Conservation (phyloP, 2,888 invertebrate genomes). For the Pimpla rufipes region DNA sequence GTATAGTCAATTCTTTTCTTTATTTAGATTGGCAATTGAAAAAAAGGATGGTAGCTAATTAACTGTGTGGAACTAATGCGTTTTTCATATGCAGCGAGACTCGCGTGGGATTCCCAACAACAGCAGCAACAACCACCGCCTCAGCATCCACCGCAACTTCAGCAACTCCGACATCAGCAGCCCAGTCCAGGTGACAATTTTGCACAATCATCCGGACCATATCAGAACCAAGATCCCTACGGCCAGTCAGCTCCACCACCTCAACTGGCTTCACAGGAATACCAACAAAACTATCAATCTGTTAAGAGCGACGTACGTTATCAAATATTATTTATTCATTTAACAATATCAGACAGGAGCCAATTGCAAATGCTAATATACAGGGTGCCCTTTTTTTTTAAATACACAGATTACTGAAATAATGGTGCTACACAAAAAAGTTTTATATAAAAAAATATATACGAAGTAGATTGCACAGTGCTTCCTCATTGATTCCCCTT, state of each 20-base stretch:
- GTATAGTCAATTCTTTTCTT: not conserved
- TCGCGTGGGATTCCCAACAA: conserved; percentile 80
- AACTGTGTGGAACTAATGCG: too few species aligned
- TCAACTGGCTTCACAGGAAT: conserved; percentile 72
- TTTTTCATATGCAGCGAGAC: conserved; percentile 73
- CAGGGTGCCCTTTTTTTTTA: too few species aligned
- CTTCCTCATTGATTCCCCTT: too few species aligned
- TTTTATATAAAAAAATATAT: too few species aligned
- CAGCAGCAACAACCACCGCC: conserved; percentile 72
- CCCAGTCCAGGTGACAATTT: conserved; percentile 71
- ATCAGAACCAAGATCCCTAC: conserved; percentile 77
- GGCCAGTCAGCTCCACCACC: conserved; percentile 74
- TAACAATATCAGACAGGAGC: too few species aligned
- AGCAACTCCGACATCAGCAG: conserved; percentile 65
- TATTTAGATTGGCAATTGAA: not conserved
- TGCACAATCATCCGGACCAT: conserved; percentile 70
- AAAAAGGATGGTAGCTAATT: too few species aligned
- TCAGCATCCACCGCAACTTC: conserved; percentile 69
- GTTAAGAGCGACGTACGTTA: conserved; percentile 81
- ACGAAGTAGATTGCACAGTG: too few species aligned
- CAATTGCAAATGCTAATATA: too few species aligned
- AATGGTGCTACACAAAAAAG: too few species aligned
- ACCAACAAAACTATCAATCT: conserved; percentile 77
- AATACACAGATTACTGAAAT: too few species aligned
- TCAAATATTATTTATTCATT: not conserved